Percentiles rank a stretch among this genome's conserved stretches.
Conservation (phyloP, 2,113 vertebrate species). For the Antennarius striatus region DNA sequence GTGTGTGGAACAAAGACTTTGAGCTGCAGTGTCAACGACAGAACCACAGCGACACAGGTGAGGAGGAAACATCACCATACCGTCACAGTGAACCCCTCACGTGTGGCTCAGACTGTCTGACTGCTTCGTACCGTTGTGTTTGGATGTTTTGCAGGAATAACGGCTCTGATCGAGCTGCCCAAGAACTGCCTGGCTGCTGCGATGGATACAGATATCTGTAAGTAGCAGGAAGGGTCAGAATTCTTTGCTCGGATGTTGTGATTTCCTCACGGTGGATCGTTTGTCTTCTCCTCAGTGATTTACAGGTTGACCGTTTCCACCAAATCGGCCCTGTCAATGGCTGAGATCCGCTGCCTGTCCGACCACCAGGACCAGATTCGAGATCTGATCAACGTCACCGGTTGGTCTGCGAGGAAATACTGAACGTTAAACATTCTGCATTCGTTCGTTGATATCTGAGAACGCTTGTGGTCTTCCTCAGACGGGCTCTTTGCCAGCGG, state of each 20-base stretch:
- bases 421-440: not conserved
- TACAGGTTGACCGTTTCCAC: slow-evolving; percentile 81
- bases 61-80: not conserved
- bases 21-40: slow-evolving; percentile 87
- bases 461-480: slow-evolving; percentile 7
- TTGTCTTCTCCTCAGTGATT: slow-evolving; percentile 81
- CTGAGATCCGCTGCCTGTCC: slow-evolving; percentile 83
- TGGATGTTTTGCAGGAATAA: slow-evolving; percentile 79
- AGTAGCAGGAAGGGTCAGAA: slow-evolving; percentile 48
- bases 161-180: slow-evolving; percentile 87
- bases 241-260: not conserved
- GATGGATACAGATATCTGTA: slow-evolving; percentile 90
- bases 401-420: slow-evolving; percentile 70
- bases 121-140: not conserved
- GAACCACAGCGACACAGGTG: slow-evolving; percentile 90
- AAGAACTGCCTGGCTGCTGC: slow-evolving; percentile 90
- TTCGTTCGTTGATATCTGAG: no score
- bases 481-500: slow-evolving; percentile 86
- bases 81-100: not conserved
- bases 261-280: no score
- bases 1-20: slow-evolving; percentile 90
- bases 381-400: slow-evolving; percentile 85
- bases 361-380: slow-evolving; percentile 92
- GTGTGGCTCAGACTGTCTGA: not conserved
- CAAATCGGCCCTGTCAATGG: slow-evolving; percentile 73